Evolutionary conservation across 2,888 invertebrate species (phyloP).

Genomic region (Orthosia gracilis): DNA sequence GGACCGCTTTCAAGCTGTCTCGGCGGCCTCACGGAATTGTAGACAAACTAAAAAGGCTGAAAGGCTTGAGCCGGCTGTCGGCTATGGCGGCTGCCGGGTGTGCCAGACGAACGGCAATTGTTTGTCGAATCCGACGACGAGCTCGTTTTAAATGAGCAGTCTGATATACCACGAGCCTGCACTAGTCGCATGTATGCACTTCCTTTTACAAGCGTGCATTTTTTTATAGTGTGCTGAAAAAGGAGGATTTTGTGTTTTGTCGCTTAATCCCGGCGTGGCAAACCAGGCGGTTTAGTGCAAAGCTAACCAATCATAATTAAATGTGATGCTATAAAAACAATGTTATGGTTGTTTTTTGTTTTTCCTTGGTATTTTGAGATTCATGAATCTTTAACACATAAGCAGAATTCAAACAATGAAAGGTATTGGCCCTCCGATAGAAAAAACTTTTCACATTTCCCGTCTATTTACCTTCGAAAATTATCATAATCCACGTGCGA

Average conservation of each 20-base stretch:
- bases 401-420: background rate
- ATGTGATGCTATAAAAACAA: background rate
- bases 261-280: background rate
- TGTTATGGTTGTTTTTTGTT: background rate
- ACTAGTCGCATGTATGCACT: conserved; percentile 45
- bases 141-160: conserved; percentile 71
- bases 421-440: background rate
- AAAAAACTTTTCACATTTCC: conserved; percentile 13
- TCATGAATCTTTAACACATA: background rate
- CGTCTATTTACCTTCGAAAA: conserved; percentile 40
- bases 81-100: conserved; percentile 51
- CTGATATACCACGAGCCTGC: conserved; percentile 45
- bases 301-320: background rate
- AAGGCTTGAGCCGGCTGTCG: conserved; percentile 63
- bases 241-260: background rate
- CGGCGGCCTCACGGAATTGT: conserved; percentile 73
- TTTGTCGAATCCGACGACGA: conserved; percentile 67
- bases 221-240: conserved; percentile 15
- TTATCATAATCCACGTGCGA: conserved; percentile 60
- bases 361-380: background rate
- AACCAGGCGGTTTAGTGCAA: background rate
- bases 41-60: conserved; percentile 79
- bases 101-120: conserved; percentile 78
- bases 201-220: conserved; percentile 46
- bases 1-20: conserved; percentile 79